Base-by-base conservation (phyloP, 2,113 vertebrate genomes). In the Dicentrarchus labrax region DNA sequence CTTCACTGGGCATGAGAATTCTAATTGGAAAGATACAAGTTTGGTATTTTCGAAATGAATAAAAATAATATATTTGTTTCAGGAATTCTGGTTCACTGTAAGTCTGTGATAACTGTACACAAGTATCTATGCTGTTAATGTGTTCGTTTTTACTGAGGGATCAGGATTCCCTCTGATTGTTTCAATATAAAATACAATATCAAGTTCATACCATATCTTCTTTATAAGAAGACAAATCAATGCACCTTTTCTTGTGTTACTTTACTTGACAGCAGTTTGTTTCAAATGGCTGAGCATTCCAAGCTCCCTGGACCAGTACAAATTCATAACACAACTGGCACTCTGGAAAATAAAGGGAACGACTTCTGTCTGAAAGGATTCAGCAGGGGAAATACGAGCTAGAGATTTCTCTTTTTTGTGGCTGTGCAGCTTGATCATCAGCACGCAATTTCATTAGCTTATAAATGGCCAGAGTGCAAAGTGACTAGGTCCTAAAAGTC, bases 181-280 rank as follows among this genome's bases (percentile, higher is more conserved):
- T 91, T 90, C 80, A 85, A 88, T 89, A 88, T 74, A 89, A 89
- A 69, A 90, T 82, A 89, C 87, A 75, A 89, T 73, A 86, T 86
- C 90, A 94, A 89, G 83, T 86, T 89, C 92, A 94, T 94, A 88
- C 83, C 86, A 91, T 95, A 94, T 93, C 95, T 96, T 96, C 95
- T 96, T 96, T 95, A 95, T 95, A 96, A 96, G 95, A 96, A 96
- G 95, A 94, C 93, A 36, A 90, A 72, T 92, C 86, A 80, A 50
- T 93, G 94, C 94, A 96, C 94, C 89, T 94, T 93, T 88, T 71
- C 85, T 90, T 87, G 83, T 91, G 89, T 93, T 93, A 86, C 75
- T 85, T 88, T 84, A 83, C 91, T 83, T 92, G 82, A 94, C 86
- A 88, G 82, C 86, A 91, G 85, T 90, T 93, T 91, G 80, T 92